phyloP scores from a whole-genome alignment of 2,888 invertebrate genomes.

The Eubasilissa splendida region DNA sequence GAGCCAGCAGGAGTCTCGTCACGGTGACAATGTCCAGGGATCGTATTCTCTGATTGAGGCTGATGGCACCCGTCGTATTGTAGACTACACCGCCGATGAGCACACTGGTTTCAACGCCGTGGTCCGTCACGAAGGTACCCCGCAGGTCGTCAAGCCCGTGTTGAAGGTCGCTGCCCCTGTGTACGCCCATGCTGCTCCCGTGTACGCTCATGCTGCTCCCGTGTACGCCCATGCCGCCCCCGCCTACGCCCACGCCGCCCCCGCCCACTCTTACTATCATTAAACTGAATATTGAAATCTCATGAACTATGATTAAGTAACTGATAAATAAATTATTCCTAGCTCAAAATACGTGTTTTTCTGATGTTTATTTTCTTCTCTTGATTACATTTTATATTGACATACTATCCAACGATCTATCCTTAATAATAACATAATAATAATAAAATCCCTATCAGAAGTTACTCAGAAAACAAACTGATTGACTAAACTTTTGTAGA shows the following conservation, averaged over 20 bases:
- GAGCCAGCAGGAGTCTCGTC: slow-evolving; percentile 68
- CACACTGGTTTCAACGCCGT: slow-evolving; percentile 58
- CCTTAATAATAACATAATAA: not conserved
- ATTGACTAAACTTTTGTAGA: no score
- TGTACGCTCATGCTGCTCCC: slow-evolving; percentile 45
- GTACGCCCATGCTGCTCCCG: slow-evolving; percentile 32
- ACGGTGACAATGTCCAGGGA: slow-evolving; percentile 68
- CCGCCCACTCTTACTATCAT: not conserved
- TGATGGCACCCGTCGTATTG: slow-evolving; percentile 66
- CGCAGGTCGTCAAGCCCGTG: slow-evolving; percentile 60
- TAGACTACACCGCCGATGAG: slow-evolving; percentile 69
- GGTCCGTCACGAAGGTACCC: slow-evolving; percentile 44
- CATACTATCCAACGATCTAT: not conserved
- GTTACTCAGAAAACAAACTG: no score
- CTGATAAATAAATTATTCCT: no score
- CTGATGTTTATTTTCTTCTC: not conserved
- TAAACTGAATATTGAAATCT: no score
- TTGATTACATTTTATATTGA: no score
- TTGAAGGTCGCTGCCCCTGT: slow-evolving; percentile 37
- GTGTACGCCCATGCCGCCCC: slow-evolving; percentile 39
- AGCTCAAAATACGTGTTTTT: not conserved
- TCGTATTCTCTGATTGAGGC: slow-evolving; percentile 68
- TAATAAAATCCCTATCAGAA: no score
- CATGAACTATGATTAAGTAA: no score
- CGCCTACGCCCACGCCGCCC: slow-evolving; percentile 15